Evolutionary conservation across 2,888 invertebrate genomes (phyloP), one percentile per base, ranked within the genome.

Genomic region (Rotaria macrura): DNA sequence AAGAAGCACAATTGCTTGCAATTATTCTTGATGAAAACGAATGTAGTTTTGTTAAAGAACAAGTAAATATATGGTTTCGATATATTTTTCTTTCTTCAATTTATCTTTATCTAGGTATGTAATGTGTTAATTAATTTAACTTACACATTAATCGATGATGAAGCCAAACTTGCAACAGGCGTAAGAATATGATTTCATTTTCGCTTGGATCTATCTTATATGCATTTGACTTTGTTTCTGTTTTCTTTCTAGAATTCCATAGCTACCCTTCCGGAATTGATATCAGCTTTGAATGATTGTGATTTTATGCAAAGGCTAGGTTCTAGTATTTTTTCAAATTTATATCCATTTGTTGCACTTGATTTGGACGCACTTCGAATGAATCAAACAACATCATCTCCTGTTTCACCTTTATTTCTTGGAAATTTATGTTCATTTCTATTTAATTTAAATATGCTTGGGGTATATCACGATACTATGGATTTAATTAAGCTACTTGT

Each of bases 361-460:
- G 43, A 79, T 79, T 43, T 79, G 43, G n/a, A 79, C 43, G 79
- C 40, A n/a, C 25, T 79, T 25, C 43, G 79, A 43, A 25, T 79
- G 9, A 79, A 79, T 43, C 40, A 79, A 3, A 43, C 79, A 40
- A 40, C 40, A 43, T 25, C 40, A 79, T 79, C 79, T n/a, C 79
- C 43, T 43, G 43, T 25, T 43, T 79, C 79, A n/a, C 43, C 79
- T 12, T n/a, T 43, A 43, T 79, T 79, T n/a, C 25, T 79, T n/a
- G 79, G 10, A 43, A 79, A 79, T 79, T n/a, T 79, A n/a, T 79
- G 79, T 79, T 79, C 79, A 79, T 43, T 79, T n/a, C 12, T 79
- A 43, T 79, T n/a, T 43, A 79, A 79, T 79, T 79, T 79, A 43
- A 40, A 40, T 40, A 40, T 79, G 25, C 43, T 79, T 25, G 65